Base-by-base conservation (phyloP, 2,888 invertebrate genomes). In the Notodonta ziczac region DNA sequence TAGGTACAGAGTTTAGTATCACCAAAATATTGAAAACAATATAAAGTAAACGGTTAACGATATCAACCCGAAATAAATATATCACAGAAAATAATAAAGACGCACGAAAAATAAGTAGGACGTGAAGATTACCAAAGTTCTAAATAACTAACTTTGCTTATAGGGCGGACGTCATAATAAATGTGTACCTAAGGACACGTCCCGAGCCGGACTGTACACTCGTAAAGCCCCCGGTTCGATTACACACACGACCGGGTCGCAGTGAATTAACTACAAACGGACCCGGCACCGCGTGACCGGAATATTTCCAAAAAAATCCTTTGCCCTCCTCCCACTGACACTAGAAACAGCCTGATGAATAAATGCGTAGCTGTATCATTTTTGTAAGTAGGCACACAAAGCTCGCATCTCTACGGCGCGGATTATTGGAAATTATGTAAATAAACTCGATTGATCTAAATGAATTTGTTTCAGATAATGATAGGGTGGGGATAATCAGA, bases 171-270 rank as follows among this genome's bases (percentile, higher is more conserved):
- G 76, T 83, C 79, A 83, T 82, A 81, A 80, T 80, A 83, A 81
- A 80, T 74, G 77, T 72, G 72, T 66, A 24, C 24, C 24, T 24
- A 74, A 70, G 74, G 80, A 82, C 83, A 81, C 77, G 80, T 79
- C 73, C 71, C 77, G 74, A 77, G 78, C 75, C 69, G 73, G 78
- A 76, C 80, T 76, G 78, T 78, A 78, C 76, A 80, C 83, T 87
- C 84, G 82, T 85, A 84, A 85, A 86, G 83, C 82, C 81, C 78
- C 75, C 78, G 78, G 85, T 85, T 86, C 87, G 84, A 86, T 87
- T 84, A 84, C 84, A 79, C 76, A 84, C 82, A 83, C 83, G 82
- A 81, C 76, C 81, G 82, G 81, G 77, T 80, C 80, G 78, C 77
- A 79, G 77, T 81, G 84, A 85, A 84, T 87, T 87, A 88, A 87